These are phyloP conservation scores for Netelia virgata DNA, from an alignment of 2,888 invertebrate genomes.

Conservation along the genomic window DNA sequence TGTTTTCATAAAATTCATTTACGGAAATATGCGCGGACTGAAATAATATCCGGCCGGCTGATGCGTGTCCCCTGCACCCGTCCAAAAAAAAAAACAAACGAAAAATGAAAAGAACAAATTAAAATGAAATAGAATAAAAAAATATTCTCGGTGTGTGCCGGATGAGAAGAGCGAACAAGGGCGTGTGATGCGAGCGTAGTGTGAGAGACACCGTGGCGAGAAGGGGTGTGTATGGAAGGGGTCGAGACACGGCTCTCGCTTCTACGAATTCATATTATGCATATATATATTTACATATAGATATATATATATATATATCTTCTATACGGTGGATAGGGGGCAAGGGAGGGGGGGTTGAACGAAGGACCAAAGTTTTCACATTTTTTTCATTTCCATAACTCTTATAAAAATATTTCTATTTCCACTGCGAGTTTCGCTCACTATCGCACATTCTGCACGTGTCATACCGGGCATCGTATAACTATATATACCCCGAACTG, in stretches of 20 bases:
- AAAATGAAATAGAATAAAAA: conserved; percentile 69
- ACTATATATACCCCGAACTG: conserved; percentile 35
- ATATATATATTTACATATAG: conserved; percentile 37
- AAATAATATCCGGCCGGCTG: conserved; percentile 84
- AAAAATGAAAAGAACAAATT: conserved; percentile 31
- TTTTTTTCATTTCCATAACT: conserved; percentile 82
- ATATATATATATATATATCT: conserved; percentile 38
- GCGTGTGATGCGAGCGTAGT: conserved; percentile 48
- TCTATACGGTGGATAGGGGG: background rate
- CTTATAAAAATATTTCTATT: conserved; percentile 84
- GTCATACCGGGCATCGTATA: conserved; percentile 48
- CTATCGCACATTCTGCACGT: conserved; percentile 65
- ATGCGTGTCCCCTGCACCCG: conserved; percentile 78
- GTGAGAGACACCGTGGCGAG: conserved; percentile 63
- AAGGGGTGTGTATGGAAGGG: conserved; percentile 64
- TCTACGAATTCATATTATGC: conserved; percentile 52
- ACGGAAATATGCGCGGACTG: conserved; percentile 84
- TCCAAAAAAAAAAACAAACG: conserved; percentile 64
- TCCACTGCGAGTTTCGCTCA: conserved; percentile 71
- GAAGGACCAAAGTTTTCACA: conserved; percentile 81
- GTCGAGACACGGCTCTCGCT: conserved; percentile 58
- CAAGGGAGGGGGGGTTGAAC: conserved; percentile 51
- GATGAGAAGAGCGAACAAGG: conserved; percentile 62
- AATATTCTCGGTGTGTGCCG: conserved; percentile 63
- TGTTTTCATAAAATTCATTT: conserved; percentile 85